Conservation (phyloP, 2,797 vertebrate species). For the Sebastes jordani region DNA sequence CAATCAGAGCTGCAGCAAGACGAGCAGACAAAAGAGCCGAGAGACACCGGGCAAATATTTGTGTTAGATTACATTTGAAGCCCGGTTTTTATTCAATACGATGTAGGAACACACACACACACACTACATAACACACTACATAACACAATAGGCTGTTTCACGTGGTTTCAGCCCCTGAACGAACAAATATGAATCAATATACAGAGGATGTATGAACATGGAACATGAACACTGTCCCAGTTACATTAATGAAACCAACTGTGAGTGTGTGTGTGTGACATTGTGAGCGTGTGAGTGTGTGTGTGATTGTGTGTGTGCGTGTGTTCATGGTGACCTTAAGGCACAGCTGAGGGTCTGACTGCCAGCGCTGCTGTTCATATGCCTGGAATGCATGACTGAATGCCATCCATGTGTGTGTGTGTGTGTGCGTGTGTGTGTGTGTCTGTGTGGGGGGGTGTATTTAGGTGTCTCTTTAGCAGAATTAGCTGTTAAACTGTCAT, state of each 20-base stretch:
- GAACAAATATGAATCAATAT: conserved; percentile 49
- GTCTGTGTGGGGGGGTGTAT: not conserved
- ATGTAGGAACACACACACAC: not conserved
- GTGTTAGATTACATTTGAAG: not conserved
- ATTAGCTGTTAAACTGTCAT: conserved; percentile 32
- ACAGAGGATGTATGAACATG: not conserved
- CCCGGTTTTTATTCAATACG: not conserved
- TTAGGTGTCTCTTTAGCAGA: conserved; percentile 35
- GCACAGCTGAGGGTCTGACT: conserved; percentile 67
- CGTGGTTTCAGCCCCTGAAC: conserved; percentile 16
- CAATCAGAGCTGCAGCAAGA: not conserved
- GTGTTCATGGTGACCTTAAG: conserved; percentile 56
- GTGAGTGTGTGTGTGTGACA: conserved; percentile 1
- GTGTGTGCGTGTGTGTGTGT: not conserved
- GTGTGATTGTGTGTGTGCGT: not conserved
- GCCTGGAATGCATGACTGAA: conserved; percentile 61
- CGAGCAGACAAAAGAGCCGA: not conserved
- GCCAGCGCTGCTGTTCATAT: conserved; percentile 47
- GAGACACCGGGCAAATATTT: conserved; percentile 22
- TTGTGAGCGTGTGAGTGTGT: not conserved
- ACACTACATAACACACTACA: not conserved
- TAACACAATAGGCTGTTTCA: conserved; percentile 27
- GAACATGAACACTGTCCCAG: conserved; percentile 36
- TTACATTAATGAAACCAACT: conserved; percentile 47
- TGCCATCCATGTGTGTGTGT: conserved; percentile 26